Percentiles rank a stretch among this genome's conserved stretches.
phyloP scores from a whole-genome alignment of 2,797 vertebrate genomes.

The Spheniscus humboldti region DNA sequence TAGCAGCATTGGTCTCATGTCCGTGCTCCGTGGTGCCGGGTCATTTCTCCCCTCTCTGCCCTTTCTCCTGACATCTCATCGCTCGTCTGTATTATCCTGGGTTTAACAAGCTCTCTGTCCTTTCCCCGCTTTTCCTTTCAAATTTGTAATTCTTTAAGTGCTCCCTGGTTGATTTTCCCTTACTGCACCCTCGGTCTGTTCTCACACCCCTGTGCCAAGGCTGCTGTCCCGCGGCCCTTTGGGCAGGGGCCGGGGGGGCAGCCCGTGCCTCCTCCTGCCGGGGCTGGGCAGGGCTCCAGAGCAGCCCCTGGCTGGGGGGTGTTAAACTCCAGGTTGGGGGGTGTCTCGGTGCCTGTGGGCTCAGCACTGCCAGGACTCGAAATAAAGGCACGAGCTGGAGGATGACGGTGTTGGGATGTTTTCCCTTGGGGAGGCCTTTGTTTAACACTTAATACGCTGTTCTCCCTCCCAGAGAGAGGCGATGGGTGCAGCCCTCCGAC shows the following conservation, averaged over 20 bases:
- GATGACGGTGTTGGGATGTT: background rate
- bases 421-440: conserved; percentile 2
- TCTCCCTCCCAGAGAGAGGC: background rate
- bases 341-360: background rate
- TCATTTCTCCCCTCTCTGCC: background rate
- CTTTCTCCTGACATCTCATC: background rate
- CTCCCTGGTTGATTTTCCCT: background rate
- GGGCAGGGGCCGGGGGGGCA: too few relatives aligned
- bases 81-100: rapidly evolving
- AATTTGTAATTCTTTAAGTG: background rate
- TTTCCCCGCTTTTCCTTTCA: background rate
- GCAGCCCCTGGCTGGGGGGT: background rate
- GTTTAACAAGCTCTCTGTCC: background rate
- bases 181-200: background rate
- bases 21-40: background rate
- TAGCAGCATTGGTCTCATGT: background rate
- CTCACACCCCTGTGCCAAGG: background rate
- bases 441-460: background rate
- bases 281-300: too few relatives aligned
- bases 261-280: too few relatives aligned
- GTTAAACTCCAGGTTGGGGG: rapidly evolving
- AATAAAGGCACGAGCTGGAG: background rate
- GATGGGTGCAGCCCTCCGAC: background rate
- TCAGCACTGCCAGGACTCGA: background rate
- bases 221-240: background rate